Percentiles rank a stretch among this genome's conserved stretches.
Evolutionary conservation across 1,140 invertebrate genomes (phyloP).

Genomic region (Euglossa dilemma): DNA sequence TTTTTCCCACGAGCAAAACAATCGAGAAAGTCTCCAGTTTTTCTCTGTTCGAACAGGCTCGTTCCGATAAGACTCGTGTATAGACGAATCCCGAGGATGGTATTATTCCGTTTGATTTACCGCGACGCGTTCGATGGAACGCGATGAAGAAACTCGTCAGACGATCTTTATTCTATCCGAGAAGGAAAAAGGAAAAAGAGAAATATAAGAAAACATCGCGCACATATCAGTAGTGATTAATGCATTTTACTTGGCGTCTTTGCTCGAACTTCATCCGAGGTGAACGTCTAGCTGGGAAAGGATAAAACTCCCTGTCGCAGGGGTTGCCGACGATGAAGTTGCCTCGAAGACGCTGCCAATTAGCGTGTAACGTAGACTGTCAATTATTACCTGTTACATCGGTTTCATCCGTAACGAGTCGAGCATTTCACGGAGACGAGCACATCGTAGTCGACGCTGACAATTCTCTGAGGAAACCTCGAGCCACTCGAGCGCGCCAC

Average conservation of each 20-base stretch:
- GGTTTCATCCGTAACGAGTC: conserved; percentile 47
- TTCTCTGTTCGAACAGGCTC: neutral
- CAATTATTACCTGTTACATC: conserved; percentile 66
- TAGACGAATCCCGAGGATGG: neutral
- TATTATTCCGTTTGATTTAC: neutral
- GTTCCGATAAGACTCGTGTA: neutral
- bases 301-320: neutral
- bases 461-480: neutral
- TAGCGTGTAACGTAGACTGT: conserved; percentile 64
- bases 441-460: neutral
- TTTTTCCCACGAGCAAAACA: neutral
- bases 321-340: conserved; percentile 21
- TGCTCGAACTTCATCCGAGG: conserved; percentile 18
- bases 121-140: conserved; percentile 8
- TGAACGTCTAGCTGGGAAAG: neutral
- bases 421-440: conserved; percentile 11
- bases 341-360: conserved; percentile 37
- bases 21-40: conserved; percentile 38
- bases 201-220: conserved; percentile 31
- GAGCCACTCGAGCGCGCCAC: neutral
- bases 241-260: conserved; percentile 57
- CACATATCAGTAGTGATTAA: conserved; percentile 68
- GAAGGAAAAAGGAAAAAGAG: neutral
- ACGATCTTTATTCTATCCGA: conserved; percentile 41
- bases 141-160: conserved; percentile 29